Conservation (phyloP, 2,113 vertebrate genomes). For the Arenaria interpres region DNA sequence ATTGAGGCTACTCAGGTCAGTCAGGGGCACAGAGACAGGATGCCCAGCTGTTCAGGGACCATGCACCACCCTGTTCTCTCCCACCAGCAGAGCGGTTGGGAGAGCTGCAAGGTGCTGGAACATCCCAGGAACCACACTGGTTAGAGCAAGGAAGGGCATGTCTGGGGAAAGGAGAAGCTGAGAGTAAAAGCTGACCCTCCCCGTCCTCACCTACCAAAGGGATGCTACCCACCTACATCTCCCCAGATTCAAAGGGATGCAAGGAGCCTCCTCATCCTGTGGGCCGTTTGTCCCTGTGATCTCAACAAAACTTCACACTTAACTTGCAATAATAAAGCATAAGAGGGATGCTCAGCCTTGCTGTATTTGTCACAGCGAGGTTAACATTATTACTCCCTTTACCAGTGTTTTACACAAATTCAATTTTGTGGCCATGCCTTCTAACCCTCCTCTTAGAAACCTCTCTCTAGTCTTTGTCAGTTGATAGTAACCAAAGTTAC, state of each 20-base stretch:
- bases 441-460: not conserved
- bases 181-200: not conserved
- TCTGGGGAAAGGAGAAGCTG: not conserved
- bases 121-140: not conserved
- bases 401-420: not conserved
- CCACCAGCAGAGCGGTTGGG: not conserved
- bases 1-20: fast-evolving
- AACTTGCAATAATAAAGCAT: not conserved
- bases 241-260: not conserved
- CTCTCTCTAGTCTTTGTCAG: constrained; percentile 24
- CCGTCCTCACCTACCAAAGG: not conserved
- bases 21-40: not conserved
- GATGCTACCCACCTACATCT: not conserved
- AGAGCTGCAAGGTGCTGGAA: fast-evolving
- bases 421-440: not conserved
- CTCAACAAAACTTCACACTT: constrained; percentile 27
- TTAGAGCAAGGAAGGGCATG: fast-evolving
- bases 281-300: not conserved
- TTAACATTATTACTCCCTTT: not conserved
- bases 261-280: not conserved
- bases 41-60: not conserved
- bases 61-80: not conserved
- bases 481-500: constrained; percentile 62
- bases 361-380: not conserved
- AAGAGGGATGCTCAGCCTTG: not conserved